Percentiles rank a stretch among this genome's conserved stretches.
Evolutionary conservation across 2,113 vertebrate genomes (phyloP).

Genomic region (Martes martes): DNA sequence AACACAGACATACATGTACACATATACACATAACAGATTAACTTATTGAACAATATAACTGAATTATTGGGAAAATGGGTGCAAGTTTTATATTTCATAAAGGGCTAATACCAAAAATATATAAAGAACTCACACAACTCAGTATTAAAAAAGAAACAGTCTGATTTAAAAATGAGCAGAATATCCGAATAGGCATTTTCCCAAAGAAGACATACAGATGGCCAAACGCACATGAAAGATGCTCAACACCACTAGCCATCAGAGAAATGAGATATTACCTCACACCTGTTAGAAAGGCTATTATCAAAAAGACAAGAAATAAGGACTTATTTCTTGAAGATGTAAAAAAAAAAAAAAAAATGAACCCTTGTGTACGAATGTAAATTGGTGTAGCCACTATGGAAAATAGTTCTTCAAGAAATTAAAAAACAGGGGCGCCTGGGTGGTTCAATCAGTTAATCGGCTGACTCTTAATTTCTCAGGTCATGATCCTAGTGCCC

Average conservation of each 20-base stretch:
- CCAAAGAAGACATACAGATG: neutral
- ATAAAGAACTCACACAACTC: neutral
- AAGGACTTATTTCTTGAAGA: neutral
- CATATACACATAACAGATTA: no score
- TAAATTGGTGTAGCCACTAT: no score
- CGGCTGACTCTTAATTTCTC: no score
- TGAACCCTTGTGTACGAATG: no score
- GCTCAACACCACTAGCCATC: neutral
- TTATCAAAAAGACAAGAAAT: neutral
- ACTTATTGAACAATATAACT: neutral
- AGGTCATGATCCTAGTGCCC: neutral
- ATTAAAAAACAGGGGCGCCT: no score
- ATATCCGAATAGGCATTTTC: neutral
- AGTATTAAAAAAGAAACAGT: neutral
- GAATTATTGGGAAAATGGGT: neutral
- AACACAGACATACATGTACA: neutral
- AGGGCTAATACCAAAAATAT: neutral
- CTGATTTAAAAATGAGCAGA: neutral
- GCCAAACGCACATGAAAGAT: neutral
- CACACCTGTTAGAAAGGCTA: neutral
- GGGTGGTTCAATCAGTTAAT: no score
- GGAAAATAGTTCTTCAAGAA: no score
- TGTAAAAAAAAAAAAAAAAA: neutral
- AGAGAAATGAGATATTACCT: neutral
- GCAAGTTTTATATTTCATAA: neutral